A percentile compares a stretch with the other conserved stretches of the same genome.
Evolutionary conservation across 1,140 invertebrate species (phyloP).

Genomic region (Orussus abietinus): DNA sequence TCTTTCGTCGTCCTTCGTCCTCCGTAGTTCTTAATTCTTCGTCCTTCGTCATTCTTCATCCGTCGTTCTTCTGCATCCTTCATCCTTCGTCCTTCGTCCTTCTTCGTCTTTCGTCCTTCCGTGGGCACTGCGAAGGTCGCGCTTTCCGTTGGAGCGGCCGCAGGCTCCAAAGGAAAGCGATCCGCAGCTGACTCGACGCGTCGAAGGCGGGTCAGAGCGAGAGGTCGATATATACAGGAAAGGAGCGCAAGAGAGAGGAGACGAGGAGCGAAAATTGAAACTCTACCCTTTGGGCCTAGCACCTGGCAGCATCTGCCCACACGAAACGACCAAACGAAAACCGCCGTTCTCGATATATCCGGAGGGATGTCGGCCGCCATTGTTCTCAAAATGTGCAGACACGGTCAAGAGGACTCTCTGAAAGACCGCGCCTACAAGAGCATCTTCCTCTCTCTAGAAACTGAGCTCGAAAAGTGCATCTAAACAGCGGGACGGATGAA

Average conservation of each 20-base stretch:
- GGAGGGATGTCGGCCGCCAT: not conserved
- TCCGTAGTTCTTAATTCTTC: too few species aligned
- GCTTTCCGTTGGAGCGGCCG: too few species aligned
- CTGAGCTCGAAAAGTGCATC: too few species aligned
- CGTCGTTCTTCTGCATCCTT: too few species aligned
- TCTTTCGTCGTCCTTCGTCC: too few species aligned
- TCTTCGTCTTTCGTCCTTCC: too few species aligned
- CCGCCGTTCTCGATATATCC: slow-evolving; percentile 1
- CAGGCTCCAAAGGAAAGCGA: slow-evolving; percentile 10
- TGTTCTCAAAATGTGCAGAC: not conserved
- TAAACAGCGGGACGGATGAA: too few species aligned
- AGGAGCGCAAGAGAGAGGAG: slow-evolving; percentile 9
- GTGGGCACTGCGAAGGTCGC: too few species aligned
- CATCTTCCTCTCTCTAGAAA: too few species aligned
- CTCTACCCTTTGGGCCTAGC: slow-evolving; percentile 21
- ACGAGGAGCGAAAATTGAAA: slow-evolving; percentile 23
- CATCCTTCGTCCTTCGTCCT: too few species aligned
- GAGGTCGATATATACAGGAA: not conserved
- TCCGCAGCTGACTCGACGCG: slow-evolving; percentile 21
- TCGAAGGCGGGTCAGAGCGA: slow-evolving; percentile 3
- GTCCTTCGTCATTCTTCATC: too few species aligned
- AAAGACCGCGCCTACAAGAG: too few species aligned
- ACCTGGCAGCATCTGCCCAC: slow-evolving; percentile 21
- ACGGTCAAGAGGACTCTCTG: not conserved
- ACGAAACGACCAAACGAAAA: slow-evolving; percentile 6